These are phyloP conservation scores for Acanthurus lineatus DNA, from an alignment of 2,797 vertebrate genomes.

Conservation along the genomic window DNA sequence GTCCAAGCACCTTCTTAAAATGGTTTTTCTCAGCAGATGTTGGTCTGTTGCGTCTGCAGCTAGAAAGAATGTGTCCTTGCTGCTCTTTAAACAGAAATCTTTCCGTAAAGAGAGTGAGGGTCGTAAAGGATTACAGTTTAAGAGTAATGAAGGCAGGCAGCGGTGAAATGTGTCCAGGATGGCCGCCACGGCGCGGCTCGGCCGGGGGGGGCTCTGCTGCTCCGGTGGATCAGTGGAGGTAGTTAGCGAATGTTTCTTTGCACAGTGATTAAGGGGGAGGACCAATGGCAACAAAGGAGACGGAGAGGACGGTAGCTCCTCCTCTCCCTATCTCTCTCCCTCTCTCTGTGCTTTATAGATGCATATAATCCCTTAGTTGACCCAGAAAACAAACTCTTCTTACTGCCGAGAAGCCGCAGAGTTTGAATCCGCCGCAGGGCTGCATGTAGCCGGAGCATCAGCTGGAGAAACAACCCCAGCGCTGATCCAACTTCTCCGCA, in stretches of 20 bases:
- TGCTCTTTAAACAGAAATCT: slow-evolving; percentile 20
- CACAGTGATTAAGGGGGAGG: slow-evolving; percentile 82
- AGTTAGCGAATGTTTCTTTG: slow-evolving; percentile 76
- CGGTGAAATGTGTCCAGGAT: slow-evolving; percentile 25
- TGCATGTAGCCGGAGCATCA: slow-evolving; percentile 76
- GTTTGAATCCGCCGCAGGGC: slow-evolving; percentile 69
- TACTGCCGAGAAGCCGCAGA: slow-evolving; percentile 63
- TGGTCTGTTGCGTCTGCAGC: too few relatives aligned
- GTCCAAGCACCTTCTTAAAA: not conserved
- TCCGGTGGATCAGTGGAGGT: slow-evolving; percentile 53
- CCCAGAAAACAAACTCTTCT: slow-evolving; percentile 87
- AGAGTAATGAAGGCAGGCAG: slow-evolving; percentile 38
- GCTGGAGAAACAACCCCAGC: slow-evolving; percentile 61
- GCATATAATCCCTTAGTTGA: slow-evolving; percentile 87
- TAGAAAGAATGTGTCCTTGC: not conserved
- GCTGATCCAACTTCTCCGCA: slow-evolving; percentile 59
- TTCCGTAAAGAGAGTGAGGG: slow-evolving; percentile 34
- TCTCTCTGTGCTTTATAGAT: slow-evolving; percentile 73
- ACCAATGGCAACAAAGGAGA: slow-evolving; percentile 86
- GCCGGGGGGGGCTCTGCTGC: slow-evolving; percentile 50
- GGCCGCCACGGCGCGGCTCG: slow-evolving; percentile 4
- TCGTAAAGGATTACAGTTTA: slow-evolving; percentile 46
- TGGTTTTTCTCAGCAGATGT: not conserved
- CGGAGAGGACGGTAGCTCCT: slow-evolving; percentile 77
- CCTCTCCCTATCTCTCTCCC: slow-evolving; percentile 60